Percentiles rank a stretch among this genome's conserved stretches.
phyloP scores from a whole-genome alignment of 2,888 invertebrate genomes.

The Harpalus rubripes region DNA sequence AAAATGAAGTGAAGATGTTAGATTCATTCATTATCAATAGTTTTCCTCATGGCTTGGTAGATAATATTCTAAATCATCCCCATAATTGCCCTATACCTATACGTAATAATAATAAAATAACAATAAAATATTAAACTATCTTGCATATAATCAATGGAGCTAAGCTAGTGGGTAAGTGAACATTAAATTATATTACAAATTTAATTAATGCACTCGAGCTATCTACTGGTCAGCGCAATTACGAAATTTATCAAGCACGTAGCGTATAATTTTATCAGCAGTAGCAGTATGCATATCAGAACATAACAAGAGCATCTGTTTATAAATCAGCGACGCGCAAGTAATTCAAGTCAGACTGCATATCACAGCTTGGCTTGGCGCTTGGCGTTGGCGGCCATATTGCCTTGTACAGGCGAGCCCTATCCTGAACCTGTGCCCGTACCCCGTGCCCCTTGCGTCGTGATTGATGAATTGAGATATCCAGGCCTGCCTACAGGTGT shows the following conservation, averaged over 20 bases:
- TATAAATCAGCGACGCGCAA: constrained; percentile 58
- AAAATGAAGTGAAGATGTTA: too few relatives aligned
- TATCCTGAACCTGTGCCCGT: not conserved
- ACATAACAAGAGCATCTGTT: constrained; percentile 60
- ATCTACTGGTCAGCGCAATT: not conserved
- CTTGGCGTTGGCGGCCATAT: not conserved
- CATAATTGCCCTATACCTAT: too few relatives aligned
- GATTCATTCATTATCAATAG: too few relatives aligned
- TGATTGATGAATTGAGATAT: constrained; percentile 67
- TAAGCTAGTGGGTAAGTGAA: not conserved
- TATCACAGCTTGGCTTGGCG: constrained; percentile 16
- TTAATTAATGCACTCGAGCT: not conserved
- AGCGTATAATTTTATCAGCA: constrained; percentile 41
- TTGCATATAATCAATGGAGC: not conserved
- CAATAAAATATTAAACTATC: too few relatives aligned
- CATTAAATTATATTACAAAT: not conserved
- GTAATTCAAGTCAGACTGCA: constrained; percentile 54
- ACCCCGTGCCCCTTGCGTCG: constrained; percentile 31
- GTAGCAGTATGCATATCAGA: constrained; percentile 41
- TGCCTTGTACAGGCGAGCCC: not conserved
- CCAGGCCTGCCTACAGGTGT: constrained; percentile 34
- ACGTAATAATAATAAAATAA: too few relatives aligned
- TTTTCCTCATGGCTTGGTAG: too few relatives aligned
- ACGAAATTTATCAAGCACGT: constrained; percentile 20
- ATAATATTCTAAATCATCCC: too few relatives aligned